Conservation (phyloP, 2,888 invertebrate species). For the Amphimallon solstitiale region DNA sequence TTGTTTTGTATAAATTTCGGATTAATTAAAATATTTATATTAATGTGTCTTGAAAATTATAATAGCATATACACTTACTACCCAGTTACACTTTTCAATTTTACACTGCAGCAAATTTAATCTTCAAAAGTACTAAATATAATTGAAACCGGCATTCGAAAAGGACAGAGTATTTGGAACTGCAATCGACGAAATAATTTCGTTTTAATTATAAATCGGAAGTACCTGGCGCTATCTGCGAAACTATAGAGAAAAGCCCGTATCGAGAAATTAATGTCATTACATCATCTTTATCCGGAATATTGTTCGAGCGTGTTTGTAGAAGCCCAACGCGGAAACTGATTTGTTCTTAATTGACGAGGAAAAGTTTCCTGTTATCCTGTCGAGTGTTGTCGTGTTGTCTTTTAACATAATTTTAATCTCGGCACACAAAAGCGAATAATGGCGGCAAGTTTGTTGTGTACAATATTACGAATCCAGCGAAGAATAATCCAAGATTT, state of each 20-base stretch:
- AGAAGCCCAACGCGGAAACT: not conserved
- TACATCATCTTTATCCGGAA: slow-evolving; percentile 25
- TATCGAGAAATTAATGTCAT: slow-evolving; percentile 21
- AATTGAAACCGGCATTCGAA: slow-evolving; percentile 7
- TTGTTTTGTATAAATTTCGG: too few relatives aligned
- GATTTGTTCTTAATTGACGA: slow-evolving; percentile 12
- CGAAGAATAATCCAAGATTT: too few relatives aligned
- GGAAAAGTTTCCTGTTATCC: slow-evolving; percentile 1
- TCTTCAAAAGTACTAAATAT: not conserved
- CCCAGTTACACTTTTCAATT: too few relatives aligned
- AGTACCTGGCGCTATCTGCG: slow-evolving; percentile 43
- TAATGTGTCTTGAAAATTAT: too few relatives aligned
- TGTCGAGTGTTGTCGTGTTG: slow-evolving; percentile 5
- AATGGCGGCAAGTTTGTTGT: not conserved
- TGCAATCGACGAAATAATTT: slow-evolving; percentile 49
- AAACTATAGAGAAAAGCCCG: not conserved
- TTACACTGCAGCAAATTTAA: too few relatives aligned
- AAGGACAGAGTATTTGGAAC: not conserved
- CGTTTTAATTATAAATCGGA: slow-evolving; percentile 54
- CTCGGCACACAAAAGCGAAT: not conserved
- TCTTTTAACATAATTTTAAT: slow-evolving; percentile 9
- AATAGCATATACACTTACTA: too few relatives aligned
- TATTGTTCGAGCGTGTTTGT: slow-evolving; percentile 9
- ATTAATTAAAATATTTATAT: too few relatives aligned
- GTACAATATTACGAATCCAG: too few relatives aligned